Conservation (phyloP, 1,140 invertebrate genomes). For the Dermatophagoides farinae region DNA sequence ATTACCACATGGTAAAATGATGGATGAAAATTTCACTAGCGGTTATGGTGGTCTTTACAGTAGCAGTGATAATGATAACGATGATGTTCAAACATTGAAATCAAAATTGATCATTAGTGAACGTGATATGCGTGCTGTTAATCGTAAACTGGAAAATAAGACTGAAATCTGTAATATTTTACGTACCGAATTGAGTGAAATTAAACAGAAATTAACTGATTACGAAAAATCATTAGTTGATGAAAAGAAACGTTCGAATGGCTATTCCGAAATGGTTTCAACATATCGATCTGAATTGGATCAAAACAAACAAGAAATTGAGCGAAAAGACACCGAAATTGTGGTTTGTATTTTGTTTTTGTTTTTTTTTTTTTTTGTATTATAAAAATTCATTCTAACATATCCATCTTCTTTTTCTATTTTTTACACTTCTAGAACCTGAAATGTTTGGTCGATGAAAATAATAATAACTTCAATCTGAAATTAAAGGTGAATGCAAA, state of each 20-base stretch:
- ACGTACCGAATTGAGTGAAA: background rate
- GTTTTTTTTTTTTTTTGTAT: no score
- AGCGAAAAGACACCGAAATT: background rate
- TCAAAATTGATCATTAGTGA: background rate
- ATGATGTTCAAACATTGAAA: background rate
- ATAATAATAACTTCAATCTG: background rate
- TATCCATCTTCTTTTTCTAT: background rate
- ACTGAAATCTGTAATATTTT: background rate
- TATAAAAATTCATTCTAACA: background rate
- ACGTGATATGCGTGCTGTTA: background rate
- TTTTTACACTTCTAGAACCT: background rate
- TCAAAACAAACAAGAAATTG: background rate
- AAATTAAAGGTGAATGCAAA: conserved; percentile 2
- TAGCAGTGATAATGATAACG: no score
- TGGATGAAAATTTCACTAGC: no score
- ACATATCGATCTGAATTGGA: background rate
- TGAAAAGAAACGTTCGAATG: background rate
- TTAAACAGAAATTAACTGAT: background rate
- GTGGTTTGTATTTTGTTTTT: background rate
- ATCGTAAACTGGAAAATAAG: background rate
- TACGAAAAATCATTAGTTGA: background rate
- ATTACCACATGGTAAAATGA: no score
- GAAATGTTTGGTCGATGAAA: background rate
- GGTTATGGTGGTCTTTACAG: no score
- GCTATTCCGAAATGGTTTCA: no score